Base-by-base conservation (phyloP, 1,140 invertebrate species). In the Stegodyphus mimosarum region DNA sequence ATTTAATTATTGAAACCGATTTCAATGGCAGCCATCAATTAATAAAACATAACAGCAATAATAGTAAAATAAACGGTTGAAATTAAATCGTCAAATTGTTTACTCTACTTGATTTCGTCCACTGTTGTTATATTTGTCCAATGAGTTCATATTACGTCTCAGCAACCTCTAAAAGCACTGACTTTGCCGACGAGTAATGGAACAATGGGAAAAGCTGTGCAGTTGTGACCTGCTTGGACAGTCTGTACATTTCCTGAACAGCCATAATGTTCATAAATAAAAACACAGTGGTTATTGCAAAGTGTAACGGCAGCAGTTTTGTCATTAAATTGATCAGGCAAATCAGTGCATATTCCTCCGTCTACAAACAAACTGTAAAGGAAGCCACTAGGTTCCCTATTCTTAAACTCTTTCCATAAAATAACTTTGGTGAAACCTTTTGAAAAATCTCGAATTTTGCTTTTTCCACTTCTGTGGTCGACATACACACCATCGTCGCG, bases 301-400 rank as follows among this genome's bases (percentile, higher is more conserved):
- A 86, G 49, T 0, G 83, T 77, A 0, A 86, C 83, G 51, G 83
- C 83, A 2, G 66, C 75, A n/a, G 74, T 49, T 50, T 78, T 86
- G 49, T 86, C 75, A 49, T 86, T 86, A 51, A 86, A 86, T 33
- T 77, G 75, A 5, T 86, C 83, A 11, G 83, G 52, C 18, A 85
- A 48, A 52, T 85, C 83, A 3, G 60, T 50, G n/a, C 83, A 85
- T 74, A 85, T 85, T 17, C 83, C 83, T n/a, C 83, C 83, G 52
- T 85, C 83, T 5, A 85, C 83, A 0, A 71, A 60, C 17, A 51
- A 66, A 5, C 66, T 77, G 33, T 55, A 50, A 13, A 85, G 52
- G 0, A 77, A 49, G 18, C 83, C 83, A 11, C 77, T 74, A 6
- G 74, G 72, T 51, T 77, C 53, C 0, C 15, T 33, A 11, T 84